Evolutionary conservation across 2,888 invertebrate genomes (phyloP).

Genomic region (Gerris lacustris): DNA sequence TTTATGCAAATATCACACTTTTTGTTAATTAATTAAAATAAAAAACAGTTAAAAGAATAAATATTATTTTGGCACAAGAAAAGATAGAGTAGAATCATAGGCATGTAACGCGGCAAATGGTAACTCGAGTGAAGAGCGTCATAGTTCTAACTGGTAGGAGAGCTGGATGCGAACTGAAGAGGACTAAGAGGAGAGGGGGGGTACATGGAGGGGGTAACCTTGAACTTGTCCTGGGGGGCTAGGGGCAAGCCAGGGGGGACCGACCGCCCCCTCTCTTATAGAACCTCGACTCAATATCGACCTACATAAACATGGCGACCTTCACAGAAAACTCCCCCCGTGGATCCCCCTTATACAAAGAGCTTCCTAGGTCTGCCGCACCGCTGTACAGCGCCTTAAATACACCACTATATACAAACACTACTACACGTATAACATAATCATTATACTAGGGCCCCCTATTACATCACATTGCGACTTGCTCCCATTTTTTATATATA

Average conservation of each 20-base stretch:
- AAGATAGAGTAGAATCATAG: not conserved
- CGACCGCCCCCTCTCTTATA: too few relatives aligned
- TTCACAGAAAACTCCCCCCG: not conserved
- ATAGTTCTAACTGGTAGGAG: constrained; percentile 7
- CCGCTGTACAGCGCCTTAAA: not conserved
- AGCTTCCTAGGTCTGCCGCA: not conserved
- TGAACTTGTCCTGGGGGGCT: not conserved
- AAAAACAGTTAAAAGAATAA: not conserved
- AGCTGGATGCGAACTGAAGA: not conserved
- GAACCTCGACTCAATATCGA: not conserved
- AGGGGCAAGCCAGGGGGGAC: too few relatives aligned
- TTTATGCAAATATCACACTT: not conserved
- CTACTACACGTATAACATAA: too few relatives aligned
- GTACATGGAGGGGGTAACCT: not conserved
- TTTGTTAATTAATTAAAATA: not conserved
- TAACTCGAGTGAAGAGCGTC: not conserved
- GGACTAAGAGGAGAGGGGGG: constrained; percentile 12
- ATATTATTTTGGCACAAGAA: not conserved
- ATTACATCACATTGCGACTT: too few relatives aligned
- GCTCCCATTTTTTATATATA: too few relatives aligned
- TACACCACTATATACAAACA: too few relatives aligned
- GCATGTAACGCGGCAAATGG: not conserved
- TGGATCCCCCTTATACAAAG: not conserved
- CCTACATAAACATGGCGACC: constrained; percentile 1
- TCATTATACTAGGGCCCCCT: not conserved